Evolutionary conservation across 1,140 invertebrate genomes (phyloP).

Genomic region (Drosophila bipectinata): DNA sequence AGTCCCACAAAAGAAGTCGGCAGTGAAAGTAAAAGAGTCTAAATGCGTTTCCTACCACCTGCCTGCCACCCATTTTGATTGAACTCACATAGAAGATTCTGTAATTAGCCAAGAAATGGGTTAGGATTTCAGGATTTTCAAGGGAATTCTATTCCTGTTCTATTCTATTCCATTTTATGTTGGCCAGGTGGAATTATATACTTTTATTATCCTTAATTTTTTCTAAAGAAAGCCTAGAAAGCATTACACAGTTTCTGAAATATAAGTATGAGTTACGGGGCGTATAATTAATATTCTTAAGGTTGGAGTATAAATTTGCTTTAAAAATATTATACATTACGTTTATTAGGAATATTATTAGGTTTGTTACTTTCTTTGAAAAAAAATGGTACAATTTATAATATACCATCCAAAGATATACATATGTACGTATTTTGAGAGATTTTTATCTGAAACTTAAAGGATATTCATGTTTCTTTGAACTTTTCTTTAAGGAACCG

Average conservation of each 20-base stretch:
- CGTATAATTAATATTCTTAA: not conserved
- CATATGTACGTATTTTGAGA: too few species aligned
- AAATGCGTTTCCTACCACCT: conserved; percentile 3
- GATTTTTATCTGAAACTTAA: too few species aligned
- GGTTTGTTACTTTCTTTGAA: too few species aligned
- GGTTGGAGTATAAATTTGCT: too few species aligned
- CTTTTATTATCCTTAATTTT: not conserved
- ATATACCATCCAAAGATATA: too few species aligned
- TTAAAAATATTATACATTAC: too few species aligned
- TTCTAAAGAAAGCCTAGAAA: not conserved
- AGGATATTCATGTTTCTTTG: too few species aligned
- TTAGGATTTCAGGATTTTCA: not conserved
- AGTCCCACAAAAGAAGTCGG: conserved; percentile 34
- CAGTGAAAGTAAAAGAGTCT: conserved; percentile 39
- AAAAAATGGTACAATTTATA: too few species aligned
- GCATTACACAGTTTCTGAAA: not conserved
- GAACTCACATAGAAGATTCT: conserved; percentile 14
- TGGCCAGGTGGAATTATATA: not conserved
- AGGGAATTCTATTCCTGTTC: not conserved
- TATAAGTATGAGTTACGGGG: not conserved
- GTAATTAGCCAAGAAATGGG: conserved; percentile 22
- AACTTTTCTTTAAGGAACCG: too few species aligned
- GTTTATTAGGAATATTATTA: too few species aligned
- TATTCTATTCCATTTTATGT: too few species aligned
- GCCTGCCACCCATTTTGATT: conserved; percentile 10